These are phyloP conservation scores for Labroides dimidiatus DNA, from an alignment of 2,797 vertebrate species.

Conservation along the genomic window DNA sequence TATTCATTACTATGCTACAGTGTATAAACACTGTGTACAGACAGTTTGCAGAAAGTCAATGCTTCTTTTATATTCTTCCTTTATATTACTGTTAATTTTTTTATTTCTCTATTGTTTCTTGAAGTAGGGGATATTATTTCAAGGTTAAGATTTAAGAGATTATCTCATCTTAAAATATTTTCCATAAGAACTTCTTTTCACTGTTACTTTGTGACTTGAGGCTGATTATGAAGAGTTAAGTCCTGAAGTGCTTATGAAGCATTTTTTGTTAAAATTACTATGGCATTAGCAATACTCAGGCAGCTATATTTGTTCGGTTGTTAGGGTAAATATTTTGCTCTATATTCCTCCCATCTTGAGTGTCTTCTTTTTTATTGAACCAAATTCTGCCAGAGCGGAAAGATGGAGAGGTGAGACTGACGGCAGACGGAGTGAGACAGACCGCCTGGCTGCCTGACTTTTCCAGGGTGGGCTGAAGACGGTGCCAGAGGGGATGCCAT, in stretches of 20 bases:
- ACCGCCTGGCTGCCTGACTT: constrained; percentile 61
- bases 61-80: background rate
- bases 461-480: constrained; percentile 75
- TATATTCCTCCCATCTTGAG: constrained; percentile 15
- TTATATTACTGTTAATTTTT: too few species aligned
- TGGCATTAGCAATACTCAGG: background rate
- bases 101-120: too few species aligned
- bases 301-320: constrained; percentile 6
- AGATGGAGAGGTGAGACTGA: constrained; percentile 52
- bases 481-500: constrained; percentile 72
- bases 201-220: background rate
- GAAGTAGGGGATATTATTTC: too few species aligned
- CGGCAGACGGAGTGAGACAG: constrained; percentile 54
- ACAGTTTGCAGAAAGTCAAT: constrained; percentile 28
- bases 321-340: constrained; percentile 28
- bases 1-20: constrained; percentile 8
- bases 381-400: constrained; percentile 25
- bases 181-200: too few species aligned
- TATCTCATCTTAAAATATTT: background rate
- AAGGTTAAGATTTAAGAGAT: too few species aligned
- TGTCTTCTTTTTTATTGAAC: constrained; percentile 30
- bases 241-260: background rate
- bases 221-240: background rate
- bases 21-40: constrained; percentile 26
- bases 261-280: constrained; percentile 1